Evolutionary conservation across 2,888 invertebrate genomes (phyloP), one percentile per base, ranked within the genome.

Genomic region (Pandemis cinnamomeana): DNA sequence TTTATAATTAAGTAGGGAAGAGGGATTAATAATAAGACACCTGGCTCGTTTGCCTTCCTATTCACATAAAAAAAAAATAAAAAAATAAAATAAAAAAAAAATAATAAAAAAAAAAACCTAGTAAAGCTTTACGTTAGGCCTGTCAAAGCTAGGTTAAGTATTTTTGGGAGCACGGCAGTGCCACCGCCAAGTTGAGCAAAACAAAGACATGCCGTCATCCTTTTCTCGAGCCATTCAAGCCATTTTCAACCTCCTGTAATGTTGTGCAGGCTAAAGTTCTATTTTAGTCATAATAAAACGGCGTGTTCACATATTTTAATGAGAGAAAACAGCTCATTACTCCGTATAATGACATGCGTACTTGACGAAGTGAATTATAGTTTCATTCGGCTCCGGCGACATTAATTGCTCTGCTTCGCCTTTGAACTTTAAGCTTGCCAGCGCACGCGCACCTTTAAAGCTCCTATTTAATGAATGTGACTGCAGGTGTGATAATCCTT

Each of bases 401-500:
- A 64, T 70, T 73, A 53, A 73, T 67, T 7, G 27, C 58, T 27
- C 11, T 15, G 13, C 51, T 66, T 71, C 73, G 84, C 71, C 85
- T 85, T 85, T 85, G 85, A 85, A 85, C 85, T 85, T 85, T 85
- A 79, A 78, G 76, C 79, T 80, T 36, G 27, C 7, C n/a, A 7
- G 48, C 66, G 58, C 55, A 10, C 3, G 42, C 67, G 71, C 42
- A 60, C 27, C 27, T 15, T 15, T 63, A 20, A 27, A 46, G 44
- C 44, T n/a, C 13, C 8, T 44, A 11, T 20, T 68, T 58, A 68
- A 11, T 41, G 3, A 20, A 13, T 68, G n/a, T 27, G 41, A 15
- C 67, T 7, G 41, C 67, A 67, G 41, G 51, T 48, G 58, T 58
- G 55, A 55, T 55, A 55, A 55, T 55, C 55, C 15, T 67, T 72